These are phyloP conservation scores for Scaptomyza graminum DNA, from an alignment of 1,140 invertebrate genomes.

Conservation along the genomic window DNA sequence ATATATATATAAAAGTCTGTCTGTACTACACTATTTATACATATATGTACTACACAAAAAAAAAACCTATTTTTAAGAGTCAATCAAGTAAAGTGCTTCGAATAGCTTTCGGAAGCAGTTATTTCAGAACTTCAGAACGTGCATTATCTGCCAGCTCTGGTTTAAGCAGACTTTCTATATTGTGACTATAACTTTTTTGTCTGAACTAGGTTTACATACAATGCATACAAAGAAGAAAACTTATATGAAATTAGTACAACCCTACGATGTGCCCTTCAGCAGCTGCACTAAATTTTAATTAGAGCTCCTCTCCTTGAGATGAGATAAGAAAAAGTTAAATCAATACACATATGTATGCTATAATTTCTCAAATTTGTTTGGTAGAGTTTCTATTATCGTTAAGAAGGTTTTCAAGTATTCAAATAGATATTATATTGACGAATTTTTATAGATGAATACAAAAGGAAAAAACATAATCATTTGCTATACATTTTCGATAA, in stretches of 20 bases:
- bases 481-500: slow-evolving; percentile 17
- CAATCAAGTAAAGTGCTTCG: slow-evolving; percentile 10
- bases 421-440: slow-evolving; percentile 1
- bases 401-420: slow-evolving; percentile 6
- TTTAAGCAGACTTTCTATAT: slow-evolving; percentile 40
- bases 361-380: not conserved
- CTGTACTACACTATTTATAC: slow-evolving; percentile 11
- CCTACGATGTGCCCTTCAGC: slow-evolving; percentile 54
- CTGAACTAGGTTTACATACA: slow-evolving; percentile 57
- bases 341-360: not conserved
- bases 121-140: slow-evolving; percentile 55
- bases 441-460: slow-evolving; percentile 3
- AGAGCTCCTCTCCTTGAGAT: slow-evolving; percentile 29
- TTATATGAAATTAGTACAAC: slow-evolving; percentile 39
- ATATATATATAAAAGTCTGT: slow-evolving; percentile 1
- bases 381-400: slow-evolving; percentile 5
- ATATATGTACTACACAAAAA: slow-evolving; percentile 2
- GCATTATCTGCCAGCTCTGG: slow-evolving; percentile 62
- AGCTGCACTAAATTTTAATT: slow-evolving; percentile 41
- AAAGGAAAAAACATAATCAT: slow-evolving; percentile 23
- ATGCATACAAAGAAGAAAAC: slow-evolving; percentile 29
- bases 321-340: slow-evolving; percentile 26
- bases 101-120: no score
- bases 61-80: slow-evolving; percentile 18
- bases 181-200: slow-evolving; percentile 54